Evolutionary conservation across 1,140 invertebrate species (phyloP), one percentile per base, ranked within the genome.

Genomic region (Hirudo medicinalis): DNA sequence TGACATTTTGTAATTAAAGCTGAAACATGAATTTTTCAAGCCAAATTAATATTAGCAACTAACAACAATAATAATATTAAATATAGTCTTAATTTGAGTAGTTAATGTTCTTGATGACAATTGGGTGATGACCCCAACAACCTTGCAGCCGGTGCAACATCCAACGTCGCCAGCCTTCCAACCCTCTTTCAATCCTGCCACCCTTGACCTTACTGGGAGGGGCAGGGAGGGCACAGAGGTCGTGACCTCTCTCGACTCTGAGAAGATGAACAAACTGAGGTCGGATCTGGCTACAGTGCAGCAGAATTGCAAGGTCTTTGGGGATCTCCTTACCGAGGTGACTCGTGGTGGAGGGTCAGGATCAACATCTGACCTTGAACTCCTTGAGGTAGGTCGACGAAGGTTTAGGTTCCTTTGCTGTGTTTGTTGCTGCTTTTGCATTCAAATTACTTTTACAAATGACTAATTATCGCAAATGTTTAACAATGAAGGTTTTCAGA

Each of bases 311-410:
- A 85, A 87, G 43, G 92, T 99, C 8, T 87, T 98, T 79, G 88
- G 88, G 53, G 95, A 98, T 82, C 95, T 98, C 91, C 83, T 99
- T n/a, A 89, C 87, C 74, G 91, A 96, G 81, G 82, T 97, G 69
- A 87, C 83, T 74, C 90, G 87, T 71, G 87, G 86, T 67, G 78
- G 89, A 90, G 76, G 85, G 89, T 76, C 80, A 85, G 0, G 86
- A 6, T 63, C 57, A 11, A 20, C 57, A 22, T 25, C 86, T 71
- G 90, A 92, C 78, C 82, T 89, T 76, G 87, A 89, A 76, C 78
- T 91, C 53, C 80, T 90, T 66, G 85, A 85, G 76, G 88, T 89
- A 36, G 32, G 32, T 36, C 32, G 6, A 36, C 32, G 32, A 36
- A 36, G 32, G 32, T 36, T 36, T 36, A 6, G 32, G 32, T 36